phyloP scores from a whole-genome alignment of 2,797 vertebrate species.

The Salmo trutta region DNA sequence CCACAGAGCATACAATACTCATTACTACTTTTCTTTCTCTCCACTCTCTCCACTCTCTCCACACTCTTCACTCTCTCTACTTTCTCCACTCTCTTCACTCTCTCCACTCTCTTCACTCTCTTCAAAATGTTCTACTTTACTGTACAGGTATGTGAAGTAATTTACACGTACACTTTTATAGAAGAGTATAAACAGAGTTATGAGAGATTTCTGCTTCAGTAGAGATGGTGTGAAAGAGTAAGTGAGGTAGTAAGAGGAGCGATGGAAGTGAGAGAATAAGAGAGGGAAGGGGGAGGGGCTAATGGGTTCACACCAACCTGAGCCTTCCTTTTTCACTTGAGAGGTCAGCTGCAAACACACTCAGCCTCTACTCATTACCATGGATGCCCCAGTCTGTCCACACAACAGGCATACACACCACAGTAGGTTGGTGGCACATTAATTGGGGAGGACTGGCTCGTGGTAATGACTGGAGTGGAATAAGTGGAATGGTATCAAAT shows the following conservation, averaged over 20 bases:
- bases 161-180: not conserved
- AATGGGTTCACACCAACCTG: conserved; percentile 41
- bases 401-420: not conserved
- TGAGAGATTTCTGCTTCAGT: not conserved
- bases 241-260: not conserved
- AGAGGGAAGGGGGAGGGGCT: conserved; percentile 9
- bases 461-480: too few relatives aligned
- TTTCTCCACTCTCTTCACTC: too few relatives aligned
- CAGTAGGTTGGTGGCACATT: too few relatives aligned
- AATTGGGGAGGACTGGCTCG: too few relatives aligned
- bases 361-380: conserved; percentile 44
- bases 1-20: too few relatives aligned
- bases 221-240: not conserved
- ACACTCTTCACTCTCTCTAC: too few relatives aligned
- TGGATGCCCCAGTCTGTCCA: conserved; percentile 5
- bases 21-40: too few relatives aligned
- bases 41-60: too few relatives aligned
- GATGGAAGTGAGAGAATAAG: not conserved
- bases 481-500: too few relatives aligned
- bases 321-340: conserved; percentile 47
- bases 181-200: not conserved
- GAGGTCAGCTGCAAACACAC: conserved; percentile 40
- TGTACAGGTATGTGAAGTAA: too few relatives aligned
- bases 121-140: too few relatives aligned
- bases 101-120: not conserved